Base-by-base conservation (phyloP, 2,888 invertebrate species). In the Brachynemurus nebulosus region DNA sequence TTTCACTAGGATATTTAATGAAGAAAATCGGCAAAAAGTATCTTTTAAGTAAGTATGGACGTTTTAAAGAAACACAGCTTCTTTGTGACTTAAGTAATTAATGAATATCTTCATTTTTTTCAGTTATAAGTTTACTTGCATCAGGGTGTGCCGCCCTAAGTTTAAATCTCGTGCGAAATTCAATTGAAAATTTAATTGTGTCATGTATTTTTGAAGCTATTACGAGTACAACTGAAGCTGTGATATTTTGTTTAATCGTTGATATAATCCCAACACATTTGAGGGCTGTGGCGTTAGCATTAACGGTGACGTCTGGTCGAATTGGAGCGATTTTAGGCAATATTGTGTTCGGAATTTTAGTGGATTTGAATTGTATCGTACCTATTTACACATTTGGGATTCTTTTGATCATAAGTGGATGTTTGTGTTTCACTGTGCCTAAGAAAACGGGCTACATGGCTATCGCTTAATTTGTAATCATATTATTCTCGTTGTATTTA, bases 261-360 rank as follows among this genome's bases (percentile, higher is more conserved):
- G 74, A 75, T 57, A 67, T 74, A 52, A 74, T 74, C 56, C 72
- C 72, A 5, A 70, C 71, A 8, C 68, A 70, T 65, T 66, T 69
- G 18, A 74, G 75, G 3, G 73, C 74, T 0, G 70, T 74, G 6
- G 74, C 74, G 0, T 69, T 75, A 64, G 69, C 74, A 9, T 64
- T 74, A 50, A 74, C 74, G 2, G 74, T 75, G 51, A 74, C 70
- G 60, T 68, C 69, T 46, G 75, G 75, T 5, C 61, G 75, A 6
- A 55, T 74, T 25, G 75, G 75, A 7, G 74, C 74, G 27, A 72
- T 75, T 45, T 68, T 72, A 5, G 75, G 75, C 38, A 75, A 74
- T 61, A 66, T 74, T 37, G 59, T 70, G 43, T 74, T 76, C 53
- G 74, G 74, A 1, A 63, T 71, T 1, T 60, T 74, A 1, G 68